Base-by-base conservation (phyloP, 2,888 invertebrate genomes). In the Heteromyza rotundicornis region DNA sequence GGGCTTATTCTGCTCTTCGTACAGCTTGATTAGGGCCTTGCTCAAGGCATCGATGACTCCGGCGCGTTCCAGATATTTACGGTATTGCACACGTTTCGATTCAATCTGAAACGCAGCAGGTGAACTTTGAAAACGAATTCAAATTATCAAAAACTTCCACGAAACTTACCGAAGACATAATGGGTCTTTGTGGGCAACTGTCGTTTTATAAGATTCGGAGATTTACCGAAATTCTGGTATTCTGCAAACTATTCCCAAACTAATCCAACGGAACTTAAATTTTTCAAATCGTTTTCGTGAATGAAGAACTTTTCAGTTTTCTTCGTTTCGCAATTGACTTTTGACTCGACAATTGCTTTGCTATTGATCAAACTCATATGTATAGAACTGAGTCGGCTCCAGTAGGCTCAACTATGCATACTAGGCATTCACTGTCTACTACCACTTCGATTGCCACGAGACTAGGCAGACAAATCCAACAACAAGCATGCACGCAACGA, bases 81-180 rank as follows among this genome's bases (percentile, higher is more conserved):
- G 80, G 64, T 82, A 83, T 64, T 82, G 81, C 49, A 81, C 80
- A n/a, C 82, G 80, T 68, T 83, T 83, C 27, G 81, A 80, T 72
- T 83, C 82, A 63, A 82, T 79, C 82, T 82, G 17, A n/a, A n/a
- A 10, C 14, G 40, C 3, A 14, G 5, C 12, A 12, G 12, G 32
- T 32, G 32, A 12, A 32, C 5, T 12, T 12, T 8, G 12, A 32
- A 32, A 32, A n/a, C 16, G 16, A 14, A 40, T 40, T 14, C 40
- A 7, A 14, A n/a, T 40, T n/a, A 40, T 12, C 7, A 3, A 40
- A 40, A 40, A n/a, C 12, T 5, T 32, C 14, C 40, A 40, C 40
- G 17, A 10, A 49, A 72, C 78, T 76, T 67, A 81, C 81, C 68
- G 82, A 80, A 60, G 80, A 77, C 81, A 81, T 81, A 5, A 3